phyloP scores from a whole-genome alignment of 2,113 vertebrate species.

The Thunnus thynnus region DNA sequence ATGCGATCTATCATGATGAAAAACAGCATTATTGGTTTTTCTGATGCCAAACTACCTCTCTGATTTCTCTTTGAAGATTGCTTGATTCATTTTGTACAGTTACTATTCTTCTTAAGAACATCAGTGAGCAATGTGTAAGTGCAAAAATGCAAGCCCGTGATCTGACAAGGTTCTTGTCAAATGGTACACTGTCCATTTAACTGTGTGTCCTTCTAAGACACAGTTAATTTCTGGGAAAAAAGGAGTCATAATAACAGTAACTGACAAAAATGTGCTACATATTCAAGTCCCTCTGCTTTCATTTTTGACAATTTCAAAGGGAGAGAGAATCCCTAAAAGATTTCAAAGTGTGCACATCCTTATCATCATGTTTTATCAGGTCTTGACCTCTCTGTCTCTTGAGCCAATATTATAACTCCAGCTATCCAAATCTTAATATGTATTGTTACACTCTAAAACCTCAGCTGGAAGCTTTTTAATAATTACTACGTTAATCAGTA shows the following conservation, averaged over 20 bases:
- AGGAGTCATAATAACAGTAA: too few species aligned
- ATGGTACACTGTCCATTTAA: not conserved
- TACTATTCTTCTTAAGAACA: not conserved
- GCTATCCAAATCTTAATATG: slow-evolving; percentile 26
- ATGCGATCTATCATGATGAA: not conserved
- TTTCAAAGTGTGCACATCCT: not conserved
- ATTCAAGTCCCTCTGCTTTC: not conserved
- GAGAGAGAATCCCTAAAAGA: slow-evolving; percentile 10
- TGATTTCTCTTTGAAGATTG: not conserved
- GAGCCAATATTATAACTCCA: slow-evolving; percentile 12
- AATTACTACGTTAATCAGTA: slow-evolving; percentile 44
- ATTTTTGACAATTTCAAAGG: slow-evolving; percentile 7
- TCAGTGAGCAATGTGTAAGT: not conserved
- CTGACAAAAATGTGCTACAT: too few species aligned
- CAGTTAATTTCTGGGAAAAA: slow-evolving; percentile 3
- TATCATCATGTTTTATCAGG: slow-evolving; percentile 27
- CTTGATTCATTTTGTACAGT: not conserved
- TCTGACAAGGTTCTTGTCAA: slow-evolving; percentile 6
- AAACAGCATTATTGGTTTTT: not conserved
- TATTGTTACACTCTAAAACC: slow-evolving; percentile 39
- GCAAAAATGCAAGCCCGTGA: not conserved
- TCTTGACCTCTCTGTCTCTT: slow-evolving; percentile 17
- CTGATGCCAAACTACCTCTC: not conserved
- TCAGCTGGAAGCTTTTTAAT: slow-evolving; percentile 47
- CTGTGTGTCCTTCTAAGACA: slow-evolving; percentile 11